These are phyloP conservation scores for Turnix velox DNA, from an alignment of 2,113 vertebrate genomes.

Conservation along the genomic window DNA sequence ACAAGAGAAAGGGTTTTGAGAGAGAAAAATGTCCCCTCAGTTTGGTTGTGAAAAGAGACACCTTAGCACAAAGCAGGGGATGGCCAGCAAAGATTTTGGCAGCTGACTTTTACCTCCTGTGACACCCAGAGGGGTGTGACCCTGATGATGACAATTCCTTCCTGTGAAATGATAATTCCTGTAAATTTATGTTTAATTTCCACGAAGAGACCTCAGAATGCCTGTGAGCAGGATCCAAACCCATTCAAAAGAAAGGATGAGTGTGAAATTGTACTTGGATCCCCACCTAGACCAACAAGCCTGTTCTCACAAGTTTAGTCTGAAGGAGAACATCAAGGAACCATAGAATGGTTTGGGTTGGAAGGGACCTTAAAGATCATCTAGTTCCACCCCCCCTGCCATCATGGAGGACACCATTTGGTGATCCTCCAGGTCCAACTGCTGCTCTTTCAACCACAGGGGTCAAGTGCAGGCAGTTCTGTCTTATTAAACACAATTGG, in stretches of 20 bases:
- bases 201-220: neutral
- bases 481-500: neutral
- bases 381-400: too few relatives aligned
- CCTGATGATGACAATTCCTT: neutral
- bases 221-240: neutral
- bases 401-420: neutral
- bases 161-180: neutral
- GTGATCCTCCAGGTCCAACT: neutral
- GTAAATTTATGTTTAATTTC: neutral
- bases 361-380: too few relatives aligned
- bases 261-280: too few relatives aligned
- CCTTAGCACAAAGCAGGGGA: neutral
- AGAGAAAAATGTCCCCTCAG: neutral
- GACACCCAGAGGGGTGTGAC: neutral
- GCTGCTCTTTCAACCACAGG: neutral
- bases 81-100: neutral
- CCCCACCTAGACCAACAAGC: too few relatives aligned
- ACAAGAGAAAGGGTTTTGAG: neutral
- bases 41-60: neutral
- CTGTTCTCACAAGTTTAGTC: neutral
- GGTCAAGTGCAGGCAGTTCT: neutral
- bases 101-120: neutral
- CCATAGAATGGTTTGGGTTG: too few relatives aligned
- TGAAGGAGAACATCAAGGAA: neutral
- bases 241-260: neutral